Evolutionary conservation across 2,113 vertebrate genomes (phyloP).

Genomic region (Cryptotis parvus): DNA sequence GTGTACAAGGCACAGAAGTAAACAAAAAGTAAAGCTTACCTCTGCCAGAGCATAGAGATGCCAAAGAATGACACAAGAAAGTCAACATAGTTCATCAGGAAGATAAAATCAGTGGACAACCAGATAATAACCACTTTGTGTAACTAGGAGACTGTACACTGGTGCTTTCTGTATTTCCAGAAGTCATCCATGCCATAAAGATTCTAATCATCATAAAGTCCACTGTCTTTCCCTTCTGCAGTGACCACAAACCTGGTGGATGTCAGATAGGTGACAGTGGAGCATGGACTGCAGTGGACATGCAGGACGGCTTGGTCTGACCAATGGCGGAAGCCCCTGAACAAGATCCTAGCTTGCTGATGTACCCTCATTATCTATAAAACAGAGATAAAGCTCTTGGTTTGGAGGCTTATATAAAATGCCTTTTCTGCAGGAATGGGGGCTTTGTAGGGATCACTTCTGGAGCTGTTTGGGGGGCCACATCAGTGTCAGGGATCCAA

Average conservation of each 20-base stretch:
- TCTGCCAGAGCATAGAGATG: neutral
- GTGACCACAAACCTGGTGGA: no score
- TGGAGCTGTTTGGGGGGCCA: no score
- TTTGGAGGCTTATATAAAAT: neutral
- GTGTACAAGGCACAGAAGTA: neutral
- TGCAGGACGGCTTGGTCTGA: no score
- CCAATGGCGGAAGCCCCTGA: neutral
- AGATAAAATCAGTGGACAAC: neutral
- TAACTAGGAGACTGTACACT: neutral
- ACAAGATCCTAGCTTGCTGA: neutral
- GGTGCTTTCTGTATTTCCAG: neutral
- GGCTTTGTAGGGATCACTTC: no score
- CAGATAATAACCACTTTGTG: neutral
- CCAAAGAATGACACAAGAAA: neutral
- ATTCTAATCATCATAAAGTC: no score
- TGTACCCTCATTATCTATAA: neutral
- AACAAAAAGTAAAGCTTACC: conserved; percentile 1
- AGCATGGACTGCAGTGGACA: no score
- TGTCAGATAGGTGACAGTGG: no score
- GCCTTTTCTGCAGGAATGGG: no score
- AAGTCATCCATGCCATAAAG: neutral
- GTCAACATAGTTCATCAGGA: neutral
- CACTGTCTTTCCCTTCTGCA: no score
- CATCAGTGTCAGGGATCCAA: no score
- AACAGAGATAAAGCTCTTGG: neutral